Evolutionary conservation across 2,888 invertebrate species (phyloP).

Genomic region (Philereme transversata): DNA sequence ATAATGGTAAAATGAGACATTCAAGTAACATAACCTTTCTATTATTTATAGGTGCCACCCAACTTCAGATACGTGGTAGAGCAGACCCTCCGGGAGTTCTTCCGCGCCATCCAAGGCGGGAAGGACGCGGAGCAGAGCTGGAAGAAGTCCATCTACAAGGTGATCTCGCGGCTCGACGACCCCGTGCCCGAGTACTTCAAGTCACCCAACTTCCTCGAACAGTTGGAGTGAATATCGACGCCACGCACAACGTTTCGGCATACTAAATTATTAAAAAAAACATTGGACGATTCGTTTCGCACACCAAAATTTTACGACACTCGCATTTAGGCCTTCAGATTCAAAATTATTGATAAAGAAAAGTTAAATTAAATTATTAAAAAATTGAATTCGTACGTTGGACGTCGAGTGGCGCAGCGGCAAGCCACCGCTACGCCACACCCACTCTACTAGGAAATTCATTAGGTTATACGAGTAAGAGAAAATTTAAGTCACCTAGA

Average conservation of each 20-base stretch:
- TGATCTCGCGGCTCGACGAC: constrained; percentile 99
- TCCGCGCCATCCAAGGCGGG: constrained; percentile 97
- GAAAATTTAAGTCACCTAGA: constrained; percentile 84
- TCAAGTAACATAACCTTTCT: constrained; percentile 5
- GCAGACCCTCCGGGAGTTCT: constrained; percentile 99
- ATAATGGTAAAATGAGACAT: background rate
- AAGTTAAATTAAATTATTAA: constrained; percentile 79
- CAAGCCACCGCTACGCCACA: constrained; percentile 45
- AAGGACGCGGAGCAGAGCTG: constrained; percentile 99
- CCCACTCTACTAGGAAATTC: constrained; percentile 80
- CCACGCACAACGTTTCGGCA: constrained; percentile 70
- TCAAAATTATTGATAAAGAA: constrained; percentile 84
- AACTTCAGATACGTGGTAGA: constrained; percentile 99
- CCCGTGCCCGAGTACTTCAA: constrained; percentile 99
- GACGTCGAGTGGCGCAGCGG: constrained; percentile 67
- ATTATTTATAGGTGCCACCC: constrained; percentile 92
- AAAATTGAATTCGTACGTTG: constrained; percentile 73
- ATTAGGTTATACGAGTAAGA: constrained; percentile 81
- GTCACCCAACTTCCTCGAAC: constrained; percentile 99
- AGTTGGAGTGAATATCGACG: constrained; percentile 90
- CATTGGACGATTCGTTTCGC: constrained; percentile 79
- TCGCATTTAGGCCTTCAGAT: constrained; percentile 88
- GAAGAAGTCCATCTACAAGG: constrained; percentile 99
- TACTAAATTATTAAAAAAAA: constrained; percentile 57
- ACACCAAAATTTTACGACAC: constrained; percentile 86